These are phyloP conservation scores for Lipophrys pholis DNA, from an alignment of 2,113 vertebrate species.

Conservation along the genomic window DNA sequence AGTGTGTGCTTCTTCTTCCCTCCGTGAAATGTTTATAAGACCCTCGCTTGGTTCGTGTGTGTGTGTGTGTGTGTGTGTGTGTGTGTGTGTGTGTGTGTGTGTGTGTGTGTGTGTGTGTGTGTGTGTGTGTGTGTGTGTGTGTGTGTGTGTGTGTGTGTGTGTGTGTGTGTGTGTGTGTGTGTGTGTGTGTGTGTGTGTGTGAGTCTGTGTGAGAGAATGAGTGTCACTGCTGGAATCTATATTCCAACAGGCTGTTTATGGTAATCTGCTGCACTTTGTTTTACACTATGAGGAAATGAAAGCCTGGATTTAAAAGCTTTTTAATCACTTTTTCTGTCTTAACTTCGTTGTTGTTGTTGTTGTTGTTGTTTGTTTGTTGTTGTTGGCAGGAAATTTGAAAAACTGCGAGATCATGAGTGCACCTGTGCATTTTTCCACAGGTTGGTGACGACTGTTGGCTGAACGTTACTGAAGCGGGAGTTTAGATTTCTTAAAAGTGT, in stretches of 20 bases:
- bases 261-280: slow-evolving; percentile 5
- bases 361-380: too few relatives aligned
- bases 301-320: background rate
- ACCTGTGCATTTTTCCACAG: too few relatives aligned
- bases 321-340: background rate
- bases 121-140: background rate
- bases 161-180: background rate
- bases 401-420: too few relatives aligned
- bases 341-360: too few relatives aligned
- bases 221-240: slow-evolving; percentile 6
- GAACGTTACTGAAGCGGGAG: too few relatives aligned
- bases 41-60: slow-evolving; percentile 43
- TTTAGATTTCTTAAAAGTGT: too few relatives aligned
- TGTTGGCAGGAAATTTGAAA: too few relatives aligned
- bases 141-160: background rate
- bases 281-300: background rate
- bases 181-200: background rate
- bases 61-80: background rate
- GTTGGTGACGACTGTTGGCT: too few relatives aligned
- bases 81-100: background rate
- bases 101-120: background rate
- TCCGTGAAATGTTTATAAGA: slow-evolving; percentile 83
- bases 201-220: background rate
- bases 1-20: slow-evolving; percentile 73
- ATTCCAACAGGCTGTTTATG: slow-evolving; percentile 25